Base-by-base conservation (phyloP, 2,888 invertebrate species). In the Frankliniella fusca region DNA sequence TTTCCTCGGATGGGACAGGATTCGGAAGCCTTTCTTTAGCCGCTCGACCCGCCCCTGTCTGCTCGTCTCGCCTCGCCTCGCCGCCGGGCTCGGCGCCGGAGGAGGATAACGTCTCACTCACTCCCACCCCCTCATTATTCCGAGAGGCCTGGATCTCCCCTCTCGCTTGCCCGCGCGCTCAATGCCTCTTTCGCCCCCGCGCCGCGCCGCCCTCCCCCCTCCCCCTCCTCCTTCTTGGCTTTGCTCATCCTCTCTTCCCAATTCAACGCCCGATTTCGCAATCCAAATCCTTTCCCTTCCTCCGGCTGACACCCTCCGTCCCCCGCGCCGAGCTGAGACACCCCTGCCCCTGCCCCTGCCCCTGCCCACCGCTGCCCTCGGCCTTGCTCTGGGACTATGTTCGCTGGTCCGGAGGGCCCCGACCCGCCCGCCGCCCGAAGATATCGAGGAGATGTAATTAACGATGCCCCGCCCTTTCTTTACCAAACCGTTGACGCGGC, bases 201-300 rank as follows among this genome's bases (percentile, higher is more conserved):
- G 15, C 54, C 54, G 5, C 15, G 15, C 54, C 12, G 54, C 54
- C 11, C n/a, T n/a, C n/a, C n/a, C 65, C 65, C 9, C 20, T 3
- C 70, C 7, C 70, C 23, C 70, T 27, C 11, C 70, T 27, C 5
- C 38, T 5, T 61, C 61, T 61, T 61, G 61, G 61, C 61, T 18
- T 38, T 1, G 70, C 70, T 23, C 70, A 23, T 76, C 70, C 70
- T 54, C 54, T 61, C 61, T 61, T n/a, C 61, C 70, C 70, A 76
- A 76, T 76, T 76, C 70, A 76, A 76, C 70, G 70, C 23, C 70
- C 70, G 70, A 76, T 76, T 76, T 76, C 70, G 23, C 70, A 76
- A 76, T 76, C 70, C 27, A 61, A 61, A 61, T 61, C 70, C 70
- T 76, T 76, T 76, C 61, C 61, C 61, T 61, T 61, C 61, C 61